Evolutionary conservation across 2,797 vertebrate genomes (phyloP), one percentile per base, ranked within the genome.

Genomic region (Botia almorhae): DNA sequence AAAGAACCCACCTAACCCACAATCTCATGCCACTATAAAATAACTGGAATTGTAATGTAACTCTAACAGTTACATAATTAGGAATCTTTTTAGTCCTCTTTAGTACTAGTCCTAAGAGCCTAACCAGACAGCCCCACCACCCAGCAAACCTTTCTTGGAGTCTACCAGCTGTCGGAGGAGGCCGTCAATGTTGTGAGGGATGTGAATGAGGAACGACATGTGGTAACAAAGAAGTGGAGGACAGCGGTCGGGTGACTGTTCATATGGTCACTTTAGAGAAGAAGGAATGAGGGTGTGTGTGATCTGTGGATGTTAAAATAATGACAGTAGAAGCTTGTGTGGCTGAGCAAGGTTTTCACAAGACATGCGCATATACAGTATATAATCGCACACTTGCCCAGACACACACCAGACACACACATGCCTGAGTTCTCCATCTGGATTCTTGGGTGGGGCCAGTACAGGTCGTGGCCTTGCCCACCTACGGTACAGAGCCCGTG

Each of bases 51-150:
- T 71, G 29, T 50, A 70, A 87, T 88, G 87, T 87, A 84, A 85
- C 88, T 90, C 83, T 86, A 81, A 89, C 87, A 91, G 92, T 88
- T 90, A 85, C 90, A 92, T 92, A 91, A 92, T 93, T 94, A 92
- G 90, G 10, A 90, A 88, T 84, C 87, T 90, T 83, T 75, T 67
- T 81, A 65, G 73, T 74, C 33, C 3, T 33, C 33, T 33, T 33
- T 33, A 33, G 33, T 33, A 33, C 58, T 87, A 77, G 56, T 82
- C 84, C 76, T 69, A 86, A 81, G 87, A 88, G 87, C 90, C 87
- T 92, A 87, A 88, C 83, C 83, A 87, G 85, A 87, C 87, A 88
- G 82, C 58, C 83, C 82, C 84, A 88, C 88, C 90, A 82, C 85
- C 74, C 81, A 82, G 86, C 85, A 83, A 82, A 82, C 48, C 64